Conservation (phyloP, 2,797 vertebrate genomes). For the Strix occidentalis region DNA sequence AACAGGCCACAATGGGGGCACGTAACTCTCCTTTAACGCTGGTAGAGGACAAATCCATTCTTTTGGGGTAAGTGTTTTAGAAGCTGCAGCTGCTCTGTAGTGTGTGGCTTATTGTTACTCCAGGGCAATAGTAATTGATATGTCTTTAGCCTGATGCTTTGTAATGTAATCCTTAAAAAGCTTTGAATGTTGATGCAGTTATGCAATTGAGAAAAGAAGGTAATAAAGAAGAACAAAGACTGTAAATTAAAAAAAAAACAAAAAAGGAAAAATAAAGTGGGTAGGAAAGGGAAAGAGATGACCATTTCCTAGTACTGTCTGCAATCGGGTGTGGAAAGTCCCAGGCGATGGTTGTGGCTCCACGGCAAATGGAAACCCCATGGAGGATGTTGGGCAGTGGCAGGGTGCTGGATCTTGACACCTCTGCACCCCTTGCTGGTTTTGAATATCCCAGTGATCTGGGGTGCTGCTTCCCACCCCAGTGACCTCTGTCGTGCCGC, state of each 20-base stretch:
- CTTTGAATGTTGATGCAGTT: neutral
- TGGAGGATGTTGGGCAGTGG: neutral
- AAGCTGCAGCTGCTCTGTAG: neutral
- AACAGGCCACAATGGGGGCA: neutral
- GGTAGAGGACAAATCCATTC: neutral
- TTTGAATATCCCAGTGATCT: neutral
- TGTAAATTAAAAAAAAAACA: neutral
- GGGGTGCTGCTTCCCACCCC: neutral
- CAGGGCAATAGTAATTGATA: neutral
- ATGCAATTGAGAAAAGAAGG: neutral
- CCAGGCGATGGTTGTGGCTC: rapidly evolving
- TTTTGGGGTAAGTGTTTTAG: neutral
- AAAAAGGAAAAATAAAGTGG: neutral
- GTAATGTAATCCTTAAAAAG: neutral
- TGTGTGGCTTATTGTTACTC: neutral
- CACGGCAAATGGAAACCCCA: neutral
- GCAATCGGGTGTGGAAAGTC: neutral
- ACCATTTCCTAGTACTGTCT: neutral
- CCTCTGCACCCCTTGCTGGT: neutral
- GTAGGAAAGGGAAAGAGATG: neutral
- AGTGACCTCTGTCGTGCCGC: too few species aligned
- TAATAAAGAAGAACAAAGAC: neutral
- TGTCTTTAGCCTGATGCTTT: neutral
- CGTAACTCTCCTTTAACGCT: neutral
- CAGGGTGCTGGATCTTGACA: neutral